Evolutionary conservation across 2,113 vertebrate genomes (phyloP).

Genomic region (Nothobranchius furzeri): DNA sequence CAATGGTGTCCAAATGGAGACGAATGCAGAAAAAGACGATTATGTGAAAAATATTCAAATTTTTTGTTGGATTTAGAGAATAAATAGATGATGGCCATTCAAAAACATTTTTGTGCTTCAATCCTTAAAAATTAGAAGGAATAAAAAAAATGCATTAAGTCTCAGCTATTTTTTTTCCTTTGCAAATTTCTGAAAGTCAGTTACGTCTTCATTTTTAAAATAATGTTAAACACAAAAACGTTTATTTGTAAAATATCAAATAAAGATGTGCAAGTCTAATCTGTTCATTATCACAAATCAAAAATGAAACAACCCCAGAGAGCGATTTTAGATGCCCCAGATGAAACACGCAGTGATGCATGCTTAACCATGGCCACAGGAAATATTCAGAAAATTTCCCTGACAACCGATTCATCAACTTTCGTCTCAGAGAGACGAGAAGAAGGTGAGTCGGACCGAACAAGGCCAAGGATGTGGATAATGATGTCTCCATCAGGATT

Average conservation of each 20-base stretch:
- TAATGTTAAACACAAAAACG: too few species aligned
- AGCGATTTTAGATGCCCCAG: not conserved
- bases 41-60: conserved; percentile 56
- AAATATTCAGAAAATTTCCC: conserved; percentile 25
- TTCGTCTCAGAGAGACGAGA: conserved; percentile 8
- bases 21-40: conserved; percentile 2
- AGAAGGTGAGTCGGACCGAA: conserved; percentile 64
- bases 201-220: too few species aligned
- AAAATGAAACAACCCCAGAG: not conserved
- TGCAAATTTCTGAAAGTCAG: too few species aligned
- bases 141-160: not conserved
- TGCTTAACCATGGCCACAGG: conserved; percentile 40
- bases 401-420: conserved; percentile 52
- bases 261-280: not conserved
- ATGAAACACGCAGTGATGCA: conserved; percentile 22
- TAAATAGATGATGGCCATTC: not conserved
- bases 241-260: not conserved
- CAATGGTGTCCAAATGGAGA: too few species aligned
- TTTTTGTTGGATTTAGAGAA: not conserved
- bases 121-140: not conserved
- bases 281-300: not conserved
- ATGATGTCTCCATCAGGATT: conserved; percentile 86
- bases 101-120: not conserved
- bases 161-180: too few species aligned
- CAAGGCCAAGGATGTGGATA: conserved; percentile 77